Evolutionary conservation across 2,888 invertebrate genomes (phyloP).

Genomic region (Petrolisthes manimaculis): DNA sequence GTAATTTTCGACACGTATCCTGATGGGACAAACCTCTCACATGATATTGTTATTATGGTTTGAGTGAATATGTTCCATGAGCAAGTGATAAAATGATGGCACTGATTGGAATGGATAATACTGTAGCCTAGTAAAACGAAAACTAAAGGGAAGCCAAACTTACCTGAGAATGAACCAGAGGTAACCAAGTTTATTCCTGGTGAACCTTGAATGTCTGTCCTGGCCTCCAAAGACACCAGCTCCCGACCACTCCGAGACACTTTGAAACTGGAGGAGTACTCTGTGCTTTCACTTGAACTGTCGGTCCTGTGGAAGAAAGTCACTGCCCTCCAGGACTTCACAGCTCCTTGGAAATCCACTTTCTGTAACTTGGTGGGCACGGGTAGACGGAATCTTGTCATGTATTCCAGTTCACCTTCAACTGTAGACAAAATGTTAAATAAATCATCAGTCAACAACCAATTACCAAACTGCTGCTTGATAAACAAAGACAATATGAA

Average conservation of each 20-base stretch:
- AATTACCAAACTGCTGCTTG: too few species aligned
- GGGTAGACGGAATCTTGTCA: not conserved
- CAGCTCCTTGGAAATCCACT: constrained; percentile 16
- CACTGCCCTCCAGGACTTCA: constrained; percentile 15
- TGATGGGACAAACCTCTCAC: not conserved
- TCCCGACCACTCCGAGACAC: not conserved
- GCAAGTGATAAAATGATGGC: not conserved
- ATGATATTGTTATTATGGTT: not conserved
- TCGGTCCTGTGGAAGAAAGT: constrained; percentile 16
- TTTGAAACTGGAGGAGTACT: constrained; percentile 12
- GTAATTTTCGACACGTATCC: not conserved
- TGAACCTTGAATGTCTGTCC: not conserved
- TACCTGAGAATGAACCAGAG: not conserved
- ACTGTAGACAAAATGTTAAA: not conserved
- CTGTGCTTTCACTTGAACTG: not conserved
- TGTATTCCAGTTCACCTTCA: not conserved
- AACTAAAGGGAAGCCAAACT: constrained; percentile 9
- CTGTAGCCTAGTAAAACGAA: not conserved
- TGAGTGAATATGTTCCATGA: not conserved
- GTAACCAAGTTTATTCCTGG: not conserved
- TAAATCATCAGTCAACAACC: too few species aligned
- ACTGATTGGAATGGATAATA: not conserved
- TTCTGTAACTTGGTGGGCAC: constrained; percentile 3
- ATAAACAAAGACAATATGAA: too few species aligned
- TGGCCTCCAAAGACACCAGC: constrained; percentile 8